These are phyloP conservation scores for Phylloscopus collybita DNA, from an alignment of 2,797 vertebrate genomes.

Conservation along the genomic window DNA sequence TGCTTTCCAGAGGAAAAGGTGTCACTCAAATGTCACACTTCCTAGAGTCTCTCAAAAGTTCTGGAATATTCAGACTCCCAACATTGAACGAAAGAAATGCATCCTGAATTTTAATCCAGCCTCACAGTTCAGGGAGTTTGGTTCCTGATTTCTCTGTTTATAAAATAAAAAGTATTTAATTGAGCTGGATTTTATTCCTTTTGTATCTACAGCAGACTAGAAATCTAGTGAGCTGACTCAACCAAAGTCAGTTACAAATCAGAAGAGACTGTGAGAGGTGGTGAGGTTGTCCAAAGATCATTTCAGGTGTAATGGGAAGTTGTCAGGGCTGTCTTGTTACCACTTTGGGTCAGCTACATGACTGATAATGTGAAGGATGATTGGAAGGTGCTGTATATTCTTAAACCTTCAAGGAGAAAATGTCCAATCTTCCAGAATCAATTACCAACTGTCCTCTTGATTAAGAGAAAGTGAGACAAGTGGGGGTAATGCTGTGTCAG, in stretches of 20 bases:
- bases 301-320: background rate
- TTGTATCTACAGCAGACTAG: background rate
- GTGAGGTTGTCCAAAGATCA: background rate
- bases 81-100: background rate
- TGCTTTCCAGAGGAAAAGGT: background rate
- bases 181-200: background rate
- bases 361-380: background rate
- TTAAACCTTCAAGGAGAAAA: background rate
- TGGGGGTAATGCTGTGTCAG: background rate
- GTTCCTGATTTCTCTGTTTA: background rate
- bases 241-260: background rate
- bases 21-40: background rate
- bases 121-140: background rate
- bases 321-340: background rate
- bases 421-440: background rate
- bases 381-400: background rate
- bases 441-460: background rate
- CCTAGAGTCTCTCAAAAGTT: background rate
- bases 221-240: background rate
- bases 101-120: background rate
- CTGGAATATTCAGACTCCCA: background rate
- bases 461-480: background rate
- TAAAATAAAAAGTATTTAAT: background rate
- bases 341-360: background rate
- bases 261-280: background rate